Evolutionary conservation across 2,113 vertebrate genomes (phyloP).

Genomic region (Melanostigma gelatinosum): DNA sequence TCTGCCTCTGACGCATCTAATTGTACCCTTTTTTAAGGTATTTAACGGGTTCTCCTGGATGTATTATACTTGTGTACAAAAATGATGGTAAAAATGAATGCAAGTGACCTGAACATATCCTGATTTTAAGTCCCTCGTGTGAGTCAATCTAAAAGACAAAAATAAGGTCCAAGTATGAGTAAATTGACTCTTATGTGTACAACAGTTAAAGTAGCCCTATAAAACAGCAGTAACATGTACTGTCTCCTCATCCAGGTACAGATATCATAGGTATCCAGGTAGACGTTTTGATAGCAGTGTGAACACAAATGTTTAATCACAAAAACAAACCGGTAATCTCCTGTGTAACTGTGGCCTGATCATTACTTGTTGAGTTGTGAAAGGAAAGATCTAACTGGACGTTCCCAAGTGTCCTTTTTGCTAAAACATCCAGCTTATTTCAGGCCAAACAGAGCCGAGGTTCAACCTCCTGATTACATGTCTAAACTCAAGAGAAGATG

Average conservation of each 20-base stretch:
- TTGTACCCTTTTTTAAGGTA: not conserved
- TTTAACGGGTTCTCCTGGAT: not conserved
- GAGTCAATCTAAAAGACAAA: not conserved
- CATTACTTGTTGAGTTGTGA: not conserved
- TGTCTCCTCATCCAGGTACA: not conserved
- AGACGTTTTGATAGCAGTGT: conserved; percentile 31
- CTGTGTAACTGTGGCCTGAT: not conserved
- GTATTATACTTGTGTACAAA: not conserved
- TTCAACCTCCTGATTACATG: not conserved
- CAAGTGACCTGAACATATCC: not conserved
- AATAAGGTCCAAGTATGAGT: not conserved
- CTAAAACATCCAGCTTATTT: conserved; percentile 5
- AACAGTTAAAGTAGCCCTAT: not conserved
- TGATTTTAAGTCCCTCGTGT: not conserved
- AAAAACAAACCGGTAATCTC: not conserved
- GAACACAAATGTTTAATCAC: conserved; percentile 24
- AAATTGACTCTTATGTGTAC: not conserved
- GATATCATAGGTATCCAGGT: not conserved
- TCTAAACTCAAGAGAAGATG: not conserved
- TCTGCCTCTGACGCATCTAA: not conserved
- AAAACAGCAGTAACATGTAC: conserved; percentile 9
- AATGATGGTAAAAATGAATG: too few relatives aligned
- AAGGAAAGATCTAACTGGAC: conserved; percentile 13
- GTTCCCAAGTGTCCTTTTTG: not conserved
- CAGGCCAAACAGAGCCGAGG: not conserved